Conservation (phyloP, 2,113 vertebrate species). For the Rhea americana region DNA sequence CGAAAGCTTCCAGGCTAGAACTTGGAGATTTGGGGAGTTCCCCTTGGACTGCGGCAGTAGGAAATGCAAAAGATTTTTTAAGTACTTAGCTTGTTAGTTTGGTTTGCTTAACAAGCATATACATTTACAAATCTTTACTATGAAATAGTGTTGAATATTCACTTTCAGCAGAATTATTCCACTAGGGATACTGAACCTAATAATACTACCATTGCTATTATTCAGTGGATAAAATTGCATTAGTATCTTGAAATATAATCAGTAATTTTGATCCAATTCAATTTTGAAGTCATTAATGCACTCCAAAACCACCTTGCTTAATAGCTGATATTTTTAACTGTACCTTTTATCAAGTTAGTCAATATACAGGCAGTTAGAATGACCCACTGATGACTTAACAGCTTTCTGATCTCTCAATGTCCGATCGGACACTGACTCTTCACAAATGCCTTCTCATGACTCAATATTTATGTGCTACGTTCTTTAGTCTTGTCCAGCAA, state of each 20-base stretch:
- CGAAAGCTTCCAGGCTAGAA: neutral
- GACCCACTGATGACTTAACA: neutral
- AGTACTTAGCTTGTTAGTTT: neutral
- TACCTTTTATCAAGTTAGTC: neutral
- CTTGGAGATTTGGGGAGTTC: fast-evolving
- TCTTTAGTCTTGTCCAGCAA: neutral
- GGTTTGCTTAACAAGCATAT: neutral
- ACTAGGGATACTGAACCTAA: neutral
- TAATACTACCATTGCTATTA: neutral
- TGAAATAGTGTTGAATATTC: neutral
- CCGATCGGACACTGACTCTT: neutral
- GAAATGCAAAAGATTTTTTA: neutral
- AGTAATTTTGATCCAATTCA: neutral
- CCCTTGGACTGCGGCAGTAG: neutral
- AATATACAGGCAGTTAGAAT: neutral
- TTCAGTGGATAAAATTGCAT: neutral
- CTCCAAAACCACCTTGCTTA: neutral
- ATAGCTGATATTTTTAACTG: neutral
- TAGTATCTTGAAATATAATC: fast-evolving
- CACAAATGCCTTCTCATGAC: neutral
- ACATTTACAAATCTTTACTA: neutral
- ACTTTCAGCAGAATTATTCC: neutral
- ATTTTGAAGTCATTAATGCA: neutral
- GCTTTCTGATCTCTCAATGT: neutral
- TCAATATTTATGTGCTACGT: neutral